Percentiles rank a stretch among this genome's conserved stretches.
phyloP scores from a whole-genome alignment of 2,888 invertebrate genomes.

The Platycnemis pennipes region DNA sequence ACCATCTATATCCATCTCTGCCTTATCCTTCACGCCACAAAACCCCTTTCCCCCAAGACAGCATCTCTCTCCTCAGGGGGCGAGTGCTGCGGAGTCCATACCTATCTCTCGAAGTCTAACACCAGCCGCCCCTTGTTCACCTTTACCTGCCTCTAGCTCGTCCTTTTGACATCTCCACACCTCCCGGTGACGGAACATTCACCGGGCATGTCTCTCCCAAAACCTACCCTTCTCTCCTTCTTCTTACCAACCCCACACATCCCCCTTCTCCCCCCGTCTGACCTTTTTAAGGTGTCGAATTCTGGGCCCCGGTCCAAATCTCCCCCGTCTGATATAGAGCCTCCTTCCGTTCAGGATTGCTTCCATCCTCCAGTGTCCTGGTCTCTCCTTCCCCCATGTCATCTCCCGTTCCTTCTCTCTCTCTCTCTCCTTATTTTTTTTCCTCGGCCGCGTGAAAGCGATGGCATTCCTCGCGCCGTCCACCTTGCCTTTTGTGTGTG shows the following conservation, averaged over 20 bases:
- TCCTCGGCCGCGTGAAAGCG: not conserved
- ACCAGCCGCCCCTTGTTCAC: not conserved
- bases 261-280: not conserved
- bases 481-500: not conserved
- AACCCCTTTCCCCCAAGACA: not conserved
- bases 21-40: not conserved
- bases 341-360: not conserved
- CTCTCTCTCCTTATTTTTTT: not conserved
- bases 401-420: not conserved
- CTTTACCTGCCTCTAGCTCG: not conserved
- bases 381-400: not conserved
- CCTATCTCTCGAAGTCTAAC: not conserved
- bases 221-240: not conserved
- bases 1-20: not conserved
- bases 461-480: conserved; percentile 10
- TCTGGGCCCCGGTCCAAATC: conserved; percentile 58
- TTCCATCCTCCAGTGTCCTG: too few relatives aligned
- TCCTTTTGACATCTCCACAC: conserved; percentile 2
- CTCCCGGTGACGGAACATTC: too few relatives aligned
- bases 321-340: conserved; percentile 32
- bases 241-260: too few relatives aligned
- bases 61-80: not conserved
- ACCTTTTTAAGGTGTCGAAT: conserved; percentile 60
- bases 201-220: not conserved
- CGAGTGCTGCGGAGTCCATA: too few relatives aligned